Conservation (phyloP, 2,888 invertebrate genomes). For the Drosophila koepferae region DNA sequence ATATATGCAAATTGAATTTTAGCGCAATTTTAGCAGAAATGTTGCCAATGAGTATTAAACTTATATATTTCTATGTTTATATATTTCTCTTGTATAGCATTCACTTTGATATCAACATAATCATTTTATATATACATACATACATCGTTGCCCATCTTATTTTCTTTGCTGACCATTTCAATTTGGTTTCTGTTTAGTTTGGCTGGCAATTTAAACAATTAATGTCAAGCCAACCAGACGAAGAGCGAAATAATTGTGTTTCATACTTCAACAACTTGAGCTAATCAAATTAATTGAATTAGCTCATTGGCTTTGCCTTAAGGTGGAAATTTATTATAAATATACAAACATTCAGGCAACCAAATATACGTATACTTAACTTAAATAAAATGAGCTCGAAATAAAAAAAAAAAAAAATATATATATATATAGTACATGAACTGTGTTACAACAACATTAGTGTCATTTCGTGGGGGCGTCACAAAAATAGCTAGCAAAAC, state of each 20-base stretch:
- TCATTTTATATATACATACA: background rate
- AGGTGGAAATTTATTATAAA: constrained; percentile 13
- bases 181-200: constrained; percentile 44
- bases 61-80: background rate
- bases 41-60: background rate
- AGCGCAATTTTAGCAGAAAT: constrained; percentile 1
- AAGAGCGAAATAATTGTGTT: constrained; percentile 54
- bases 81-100: background rate
- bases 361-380: constrained; percentile 20
- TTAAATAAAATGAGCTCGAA: constrained; percentile 11
- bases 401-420: too few relatives aligned
- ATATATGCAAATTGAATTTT: background rate
- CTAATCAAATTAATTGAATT: constrained; percentile 54
- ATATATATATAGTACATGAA: constrained; percentile 36
- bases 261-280: constrained; percentile 21
- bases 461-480: constrained; percentile 12
- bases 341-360: constrained; percentile 5
- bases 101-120: background rate
- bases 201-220: constrained; percentile 68
- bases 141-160: background rate
- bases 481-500: constrained; percentile 49
- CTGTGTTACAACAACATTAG: constrained; percentile 48
- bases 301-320: constrained; percentile 9
- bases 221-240: constrained; percentile 60
- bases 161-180: constrained; percentile 9